Base-by-base conservation (phyloP, 2,113 vertebrate species). In the Marmota monax region DNA sequence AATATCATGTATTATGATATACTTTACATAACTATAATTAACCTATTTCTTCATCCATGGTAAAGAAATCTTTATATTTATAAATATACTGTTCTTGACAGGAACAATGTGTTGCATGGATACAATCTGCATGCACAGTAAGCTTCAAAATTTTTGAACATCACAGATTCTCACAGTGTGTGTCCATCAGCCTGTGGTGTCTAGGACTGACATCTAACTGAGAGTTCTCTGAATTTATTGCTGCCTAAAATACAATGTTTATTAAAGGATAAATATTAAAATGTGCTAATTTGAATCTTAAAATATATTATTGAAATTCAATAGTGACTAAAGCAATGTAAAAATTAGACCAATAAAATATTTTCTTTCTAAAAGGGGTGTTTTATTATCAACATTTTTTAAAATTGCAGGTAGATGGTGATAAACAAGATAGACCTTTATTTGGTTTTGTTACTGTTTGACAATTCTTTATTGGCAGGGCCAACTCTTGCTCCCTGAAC, bases 271-370 rank as follows among this genome's bases (percentile, higher is more conserved):
- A 77, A 83, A 39, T 53, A 63, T 80, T 53, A 74, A 84, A 79
- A 61, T 20, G 34, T 37, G 14, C 39, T 79, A 48, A 78, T 90
- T 61, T 82, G 23, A 92, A 85, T 58, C 13, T 72, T 82, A 56
- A 86, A 82, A 45, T 82, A 45, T 37, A 32, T 45, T 63, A 69
- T 27, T 90, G 51, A 85, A 85, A 92, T 13, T 70, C 25, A 80
- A 70, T 14, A 80, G n/a, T 69, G 84, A 79, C 34, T 58, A 79
- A 92, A 70, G 23, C 58, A 88, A 45, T 85, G 85, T 94, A 84
- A 18, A 77, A 94, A 56, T 79, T 39, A 70, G 25, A 56, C 29
- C 23, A 70, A 73, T 22, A 74, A 51, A 87, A n/a, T 1, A 3
- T 27, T 69, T 53, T 51, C 7, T 87, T 82, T 67, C 4, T 67